Conservation (phyloP, 2,888 invertebrate species). For the Dynastes maya region DNA sequence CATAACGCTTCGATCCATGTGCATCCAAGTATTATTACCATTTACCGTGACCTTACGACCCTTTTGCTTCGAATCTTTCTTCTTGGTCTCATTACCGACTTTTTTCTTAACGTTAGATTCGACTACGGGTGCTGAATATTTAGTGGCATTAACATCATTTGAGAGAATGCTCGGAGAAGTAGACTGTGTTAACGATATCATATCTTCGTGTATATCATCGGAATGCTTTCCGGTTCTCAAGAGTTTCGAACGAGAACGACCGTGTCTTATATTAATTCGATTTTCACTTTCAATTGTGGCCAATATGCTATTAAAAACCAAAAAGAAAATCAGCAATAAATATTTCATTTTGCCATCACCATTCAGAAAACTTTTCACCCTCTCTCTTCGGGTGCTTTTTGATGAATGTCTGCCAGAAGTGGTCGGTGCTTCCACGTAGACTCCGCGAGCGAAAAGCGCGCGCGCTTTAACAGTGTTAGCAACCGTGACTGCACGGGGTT, state of each 20-base stretch:
- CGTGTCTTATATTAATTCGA: conserved; percentile 69
- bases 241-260: conserved; percentile 69
- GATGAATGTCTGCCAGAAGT: conserved; percentile 17
- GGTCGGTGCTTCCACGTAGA: background rate
- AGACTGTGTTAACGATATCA: background rate
- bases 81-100: background rate
- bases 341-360: conserved; percentile 45
- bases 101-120: conserved; percentile 16
- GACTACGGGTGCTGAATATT: background rate
- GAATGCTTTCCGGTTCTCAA: conserved; percentile 61
- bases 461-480: conserved; percentile 30
- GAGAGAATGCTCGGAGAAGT: conserved; percentile 7
- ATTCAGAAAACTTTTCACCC: background rate
- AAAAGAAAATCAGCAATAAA: conserved; percentile 27
- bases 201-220: conserved; percentile 52
- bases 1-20: conserved; percentile 65
- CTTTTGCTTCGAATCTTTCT: conserved; percentile 27
- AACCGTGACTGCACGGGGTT: conserved; percentile 32
- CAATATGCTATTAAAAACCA: background rate
- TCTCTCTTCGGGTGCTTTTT: background rate
- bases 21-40: conserved; percentile 64
- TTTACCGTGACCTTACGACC: conserved; percentile 61
- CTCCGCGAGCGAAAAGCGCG: conserved; percentile 47
- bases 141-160: conserved; percentile 25
- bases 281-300: conserved; percentile 53